Evolutionary conservation across 1,140 invertebrate species (phyloP).

Genomic region (Bombus confusus): DNA sequence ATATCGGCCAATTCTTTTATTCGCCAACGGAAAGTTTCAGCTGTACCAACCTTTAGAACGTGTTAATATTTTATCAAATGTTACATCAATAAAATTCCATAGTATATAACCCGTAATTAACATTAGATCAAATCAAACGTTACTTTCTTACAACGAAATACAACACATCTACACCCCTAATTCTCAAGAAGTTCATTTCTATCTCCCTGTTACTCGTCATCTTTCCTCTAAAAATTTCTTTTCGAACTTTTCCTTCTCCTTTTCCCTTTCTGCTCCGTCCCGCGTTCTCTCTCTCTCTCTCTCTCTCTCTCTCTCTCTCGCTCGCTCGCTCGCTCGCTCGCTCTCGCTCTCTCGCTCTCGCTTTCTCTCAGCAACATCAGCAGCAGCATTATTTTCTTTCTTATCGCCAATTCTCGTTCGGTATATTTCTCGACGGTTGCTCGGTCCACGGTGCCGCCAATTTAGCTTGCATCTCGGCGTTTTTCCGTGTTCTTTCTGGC

Average conservation of each 20-base stretch:
- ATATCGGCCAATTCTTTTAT: neutral
- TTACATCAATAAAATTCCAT: neutral
- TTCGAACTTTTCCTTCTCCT: neutral
- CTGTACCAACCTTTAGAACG: neutral
- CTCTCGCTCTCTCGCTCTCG: neutral
- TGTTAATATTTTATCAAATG: neutral
- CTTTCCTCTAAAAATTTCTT: neutral
- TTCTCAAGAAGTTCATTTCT: conserved; percentile 1
- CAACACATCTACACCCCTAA: neutral
- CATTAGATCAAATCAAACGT: neutral
- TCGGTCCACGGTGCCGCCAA: too few species aligned
- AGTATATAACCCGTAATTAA: neutral
- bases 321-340: accelerated
- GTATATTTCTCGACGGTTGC: neutral
- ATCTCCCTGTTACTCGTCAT: neutral
- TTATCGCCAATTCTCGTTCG: neutral
- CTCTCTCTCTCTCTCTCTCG: too few species aligned
- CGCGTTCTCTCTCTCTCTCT: neutral
- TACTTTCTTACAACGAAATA: conserved; percentile 2
- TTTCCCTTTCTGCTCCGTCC: neutral
- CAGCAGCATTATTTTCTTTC: neutral
- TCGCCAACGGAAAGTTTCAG: neutral
- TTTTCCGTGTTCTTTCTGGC: conserved; percentile 11
- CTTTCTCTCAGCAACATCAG: neutral
- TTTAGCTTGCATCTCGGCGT: neutral